Percentiles rank a stretch among this genome's conserved stretches.
Conservation (phyloP, 2,113 vertebrate species). For the Pyrgilauda ruficollis region DNA sequence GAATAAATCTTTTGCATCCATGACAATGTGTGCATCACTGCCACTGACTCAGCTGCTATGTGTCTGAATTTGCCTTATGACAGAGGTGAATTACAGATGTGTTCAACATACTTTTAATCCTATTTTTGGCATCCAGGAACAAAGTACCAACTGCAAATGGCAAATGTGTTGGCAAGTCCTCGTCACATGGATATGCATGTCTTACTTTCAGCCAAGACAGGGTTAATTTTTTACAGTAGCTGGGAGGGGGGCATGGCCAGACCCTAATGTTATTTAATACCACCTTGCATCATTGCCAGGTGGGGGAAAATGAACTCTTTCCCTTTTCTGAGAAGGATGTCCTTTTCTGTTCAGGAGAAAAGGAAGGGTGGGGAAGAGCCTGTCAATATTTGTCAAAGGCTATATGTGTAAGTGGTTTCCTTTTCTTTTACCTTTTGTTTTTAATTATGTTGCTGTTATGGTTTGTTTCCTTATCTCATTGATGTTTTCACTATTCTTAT, state of each 20-base stretch:
- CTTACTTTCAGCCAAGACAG: neutral
- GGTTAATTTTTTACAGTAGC: neutral
- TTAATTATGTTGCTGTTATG: neutral
- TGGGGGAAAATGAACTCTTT: neutral
- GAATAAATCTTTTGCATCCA: neutral
- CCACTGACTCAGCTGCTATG: neutral
- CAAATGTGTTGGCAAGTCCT: neutral
- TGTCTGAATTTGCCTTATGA: neutral
- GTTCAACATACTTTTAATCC: neutral
- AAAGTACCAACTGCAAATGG: neutral
- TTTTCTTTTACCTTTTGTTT: neutral
- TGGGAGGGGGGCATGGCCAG: neutral
- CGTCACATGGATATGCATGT: neutral
- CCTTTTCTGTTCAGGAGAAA: neutral
- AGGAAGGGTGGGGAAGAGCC: neutral
- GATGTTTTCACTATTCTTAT: neutral
- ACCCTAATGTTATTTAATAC: neutral
- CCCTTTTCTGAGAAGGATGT: neutral
- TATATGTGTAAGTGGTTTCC: neutral
- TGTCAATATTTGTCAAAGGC: neutral
- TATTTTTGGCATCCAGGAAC: neutral
- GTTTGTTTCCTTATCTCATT: neutral
- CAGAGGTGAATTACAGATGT: neutral
- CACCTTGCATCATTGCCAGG: neutral
- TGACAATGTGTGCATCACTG: neutral